A percentile compares a stretch with the other conserved stretches of the same genome.
These are phyloP conservation scores for Cavia porcellus DNA, from an alignment of 2,113 vertebrate genomes.

Conservation along the genomic window DNA sequence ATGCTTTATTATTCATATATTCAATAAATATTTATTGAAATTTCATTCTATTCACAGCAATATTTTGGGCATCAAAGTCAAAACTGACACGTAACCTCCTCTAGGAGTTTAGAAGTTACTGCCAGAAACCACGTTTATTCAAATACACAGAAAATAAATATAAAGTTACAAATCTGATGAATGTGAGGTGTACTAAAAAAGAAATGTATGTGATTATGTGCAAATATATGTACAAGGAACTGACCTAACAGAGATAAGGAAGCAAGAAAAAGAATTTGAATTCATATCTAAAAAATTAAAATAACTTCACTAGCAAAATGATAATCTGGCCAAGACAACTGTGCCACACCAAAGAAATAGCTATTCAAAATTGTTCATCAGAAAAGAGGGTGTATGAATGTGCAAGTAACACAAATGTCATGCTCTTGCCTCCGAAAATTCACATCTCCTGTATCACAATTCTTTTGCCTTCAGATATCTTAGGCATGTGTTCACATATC, in stretches of 20 bases:
- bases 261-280: neutral
- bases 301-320: neutral
- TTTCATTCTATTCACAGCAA: neutral
- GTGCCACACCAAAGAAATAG: neutral
- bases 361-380: neutral
- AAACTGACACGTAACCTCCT: neutral
- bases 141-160: neutral
- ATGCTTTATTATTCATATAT: neutral
- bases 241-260: neutral
- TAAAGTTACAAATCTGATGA: neutral
- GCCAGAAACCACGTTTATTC: conserved; percentile 29
- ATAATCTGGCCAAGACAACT: neutral
- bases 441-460: neutral
- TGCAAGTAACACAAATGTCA: neutral
- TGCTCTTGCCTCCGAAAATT: neutral
- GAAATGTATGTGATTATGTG: neutral
- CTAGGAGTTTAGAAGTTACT: neutral
- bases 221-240: neutral
- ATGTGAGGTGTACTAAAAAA: neutral
- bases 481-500: neutral
- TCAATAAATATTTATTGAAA: conserved; percentile 29
- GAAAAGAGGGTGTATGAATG: neutral
- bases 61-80: neutral
- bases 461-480: neutral
- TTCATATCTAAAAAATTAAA: neutral